Evolutionary conservation across 2,888 invertebrate genomes (phyloP).

Genomic region (Stenolophus ochropezus): DNA sequence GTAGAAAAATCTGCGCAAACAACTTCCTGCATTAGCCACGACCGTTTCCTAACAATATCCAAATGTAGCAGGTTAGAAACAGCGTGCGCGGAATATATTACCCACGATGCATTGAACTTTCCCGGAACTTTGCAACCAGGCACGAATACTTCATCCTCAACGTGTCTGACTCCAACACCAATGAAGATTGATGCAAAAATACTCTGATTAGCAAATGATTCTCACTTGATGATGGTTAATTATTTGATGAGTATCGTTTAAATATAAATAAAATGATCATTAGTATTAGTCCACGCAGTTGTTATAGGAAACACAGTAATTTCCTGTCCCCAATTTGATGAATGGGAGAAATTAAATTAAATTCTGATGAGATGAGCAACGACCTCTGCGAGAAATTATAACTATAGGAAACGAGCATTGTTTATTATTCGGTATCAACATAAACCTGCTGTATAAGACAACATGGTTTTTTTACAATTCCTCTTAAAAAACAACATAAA

Average conservation of each 20-base stretch:
- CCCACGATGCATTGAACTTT: background rate
- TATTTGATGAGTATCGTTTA: slow-evolving; percentile 27
- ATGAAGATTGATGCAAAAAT: background rate
- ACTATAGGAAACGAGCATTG: background rate
- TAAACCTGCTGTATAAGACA: too few relatives aligned
- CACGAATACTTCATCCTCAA: background rate
- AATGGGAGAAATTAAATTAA: background rate
- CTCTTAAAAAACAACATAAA: too few relatives aligned
- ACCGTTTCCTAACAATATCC: background rate
- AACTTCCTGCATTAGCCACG: background rate
- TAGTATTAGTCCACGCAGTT: background rate
- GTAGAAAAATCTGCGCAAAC: background rate
- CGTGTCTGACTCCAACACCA: background rate
- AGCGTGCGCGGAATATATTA: background rate
- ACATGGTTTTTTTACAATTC: too few relatives aligned
- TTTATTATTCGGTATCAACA: too few relatives aligned
- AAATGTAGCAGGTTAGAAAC: background rate
- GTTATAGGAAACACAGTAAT: background rate
- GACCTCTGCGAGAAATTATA: background rate
- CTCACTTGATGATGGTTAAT: background rate
- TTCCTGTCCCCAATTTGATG: background rate
- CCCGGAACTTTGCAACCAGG: background rate
- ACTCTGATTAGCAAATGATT: background rate
- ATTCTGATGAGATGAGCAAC: background rate
- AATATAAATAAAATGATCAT: slow-evolving; percentile 13